A percentile compares a stretch with the other conserved stretches of the same genome.
phyloP scores from a whole-genome alignment of 1,140 invertebrate species.

The Hormaphis cornu region DNA sequence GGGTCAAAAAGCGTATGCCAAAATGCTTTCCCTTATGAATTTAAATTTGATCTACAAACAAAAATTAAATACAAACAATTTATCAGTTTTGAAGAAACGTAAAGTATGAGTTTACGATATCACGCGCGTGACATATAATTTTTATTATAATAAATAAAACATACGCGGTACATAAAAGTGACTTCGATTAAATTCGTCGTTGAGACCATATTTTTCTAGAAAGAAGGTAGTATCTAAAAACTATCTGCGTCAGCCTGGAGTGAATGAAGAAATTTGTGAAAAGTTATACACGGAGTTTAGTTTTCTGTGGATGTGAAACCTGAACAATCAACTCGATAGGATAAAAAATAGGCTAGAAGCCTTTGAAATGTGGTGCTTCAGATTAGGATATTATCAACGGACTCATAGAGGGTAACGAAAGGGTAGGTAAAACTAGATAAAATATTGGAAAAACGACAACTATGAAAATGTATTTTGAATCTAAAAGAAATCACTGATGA shows the following conservation, averaged over 20 bases:
- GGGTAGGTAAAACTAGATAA: not conserved
- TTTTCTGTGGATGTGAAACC: constrained; percentile 32
- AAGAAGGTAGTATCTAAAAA: not conserved
- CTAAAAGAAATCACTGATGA: not conserved
- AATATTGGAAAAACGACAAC: not conserved
- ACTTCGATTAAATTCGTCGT: no score
- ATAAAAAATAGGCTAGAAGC: not conserved
- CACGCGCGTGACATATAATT: no score
- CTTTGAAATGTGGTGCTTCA: constrained; percentile 7
- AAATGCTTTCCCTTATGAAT: no score
- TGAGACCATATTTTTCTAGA: no score
- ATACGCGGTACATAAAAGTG: no score
- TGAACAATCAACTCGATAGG: constrained; percentile 35
- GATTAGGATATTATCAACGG: not conserved
- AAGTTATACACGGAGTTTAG: constrained; percentile 3
- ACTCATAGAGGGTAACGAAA: not conserved
- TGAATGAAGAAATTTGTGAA: not conserved
- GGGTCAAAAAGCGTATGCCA: no score
- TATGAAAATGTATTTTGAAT: not conserved
- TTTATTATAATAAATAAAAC: no score
- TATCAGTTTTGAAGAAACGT: no score
- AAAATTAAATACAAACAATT: no score
- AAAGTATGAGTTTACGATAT: no score
- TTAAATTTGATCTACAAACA: no score
- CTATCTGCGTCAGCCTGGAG: not conserved